Evolutionary conservation across 2,888 invertebrate species (phyloP), one percentile per base, ranked within the genome.

Genomic region (Orthosia gracilis): DNA sequence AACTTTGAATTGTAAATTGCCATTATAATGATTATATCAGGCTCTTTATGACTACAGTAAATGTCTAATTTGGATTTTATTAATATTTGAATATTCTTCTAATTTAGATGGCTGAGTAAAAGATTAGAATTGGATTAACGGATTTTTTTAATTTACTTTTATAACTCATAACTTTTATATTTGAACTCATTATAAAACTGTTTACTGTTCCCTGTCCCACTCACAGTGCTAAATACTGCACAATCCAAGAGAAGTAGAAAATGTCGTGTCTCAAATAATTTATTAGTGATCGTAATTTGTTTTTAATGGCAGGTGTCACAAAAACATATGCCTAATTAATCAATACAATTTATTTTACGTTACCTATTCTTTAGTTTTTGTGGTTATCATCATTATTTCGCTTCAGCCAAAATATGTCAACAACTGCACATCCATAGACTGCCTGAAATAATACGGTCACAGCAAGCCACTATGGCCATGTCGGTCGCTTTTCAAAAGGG

Each of bases 1-100:
- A 78, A 80, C 69, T 76, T 84, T 80, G 76, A 85, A 78, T 85
- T 82, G 69, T 82, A 78, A 84, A 85, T 85, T 63, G 59, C 17
- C 21, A 72, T 73, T 62, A 59, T n/a, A 67, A 69, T 62, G 52
- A 76, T 72, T 77, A 45, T 73, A 75, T 77, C 64, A 23, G 57
- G 58, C 23, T 68, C 21, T 83, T 85, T 85, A 85, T 81, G 54
- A 72, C 66, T 15, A 61, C 63, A 72, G 68, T 85, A 75, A 84
- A 84, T 58, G 73, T 81, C 80, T 80, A 31, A 83, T 83, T 78
- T 71, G 59, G 57, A 66, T 80, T 78, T 67, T 74, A 74, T 79
- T 78, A 69, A 81, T 78, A 76, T 73, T 69, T 79, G 78, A 69
- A 81, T 78, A 76, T 73, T 69, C 52, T 69, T 70, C 31, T 50